Percentiles rank a stretch among this genome's conserved stretches.
phyloP scores from a whole-genome alignment of 92 coral and sea anemone species.

The Epizoanthus fatuus region DNA sequence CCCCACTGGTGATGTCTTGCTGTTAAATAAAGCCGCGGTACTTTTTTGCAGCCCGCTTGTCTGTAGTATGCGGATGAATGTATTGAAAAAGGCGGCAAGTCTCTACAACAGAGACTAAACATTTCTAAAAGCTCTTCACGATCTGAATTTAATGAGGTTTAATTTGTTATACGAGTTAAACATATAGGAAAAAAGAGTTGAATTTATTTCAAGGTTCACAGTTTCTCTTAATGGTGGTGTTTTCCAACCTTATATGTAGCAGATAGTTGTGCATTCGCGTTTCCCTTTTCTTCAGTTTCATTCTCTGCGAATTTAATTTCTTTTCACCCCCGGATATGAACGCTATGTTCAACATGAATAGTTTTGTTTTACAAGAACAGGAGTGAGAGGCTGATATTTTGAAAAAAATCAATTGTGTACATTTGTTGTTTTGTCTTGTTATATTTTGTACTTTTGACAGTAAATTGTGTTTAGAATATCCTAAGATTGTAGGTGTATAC shows the following conservation, averaged over 20 bases:
- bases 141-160: conserved; percentile 35
- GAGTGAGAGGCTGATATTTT: conserved; percentile 1
- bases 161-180: conserved; percentile 25
- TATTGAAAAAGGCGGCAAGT: conserved; percentile 7
- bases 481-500: neutral
- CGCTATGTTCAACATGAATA: conserved; percentile 19
- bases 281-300: neutral
- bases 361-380: conserved; percentile 16
- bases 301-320: neutral
- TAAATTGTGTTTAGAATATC: neutral
- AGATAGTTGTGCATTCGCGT: neutral
- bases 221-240: neutral
- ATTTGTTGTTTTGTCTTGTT: neutral
- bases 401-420: neutral
- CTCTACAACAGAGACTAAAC: conserved; percentile 14
- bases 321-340: conserved; percentile 41
- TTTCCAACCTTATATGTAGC: neutral
- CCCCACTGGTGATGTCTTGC: conserved; percentile 31
- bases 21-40: conserved; percentile 8
- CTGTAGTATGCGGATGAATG: conserved; percentile 7
- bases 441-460: neutral
- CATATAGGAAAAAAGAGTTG: neutral
- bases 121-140: conserved; percentile 11
- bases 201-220: neutral
- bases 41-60: conserved; percentile 36